Percentiles rank a stretch among this genome's conserved stretches.
Conservation (phyloP, 2,888 invertebrate genomes). For the Sericinus montela region DNA sequence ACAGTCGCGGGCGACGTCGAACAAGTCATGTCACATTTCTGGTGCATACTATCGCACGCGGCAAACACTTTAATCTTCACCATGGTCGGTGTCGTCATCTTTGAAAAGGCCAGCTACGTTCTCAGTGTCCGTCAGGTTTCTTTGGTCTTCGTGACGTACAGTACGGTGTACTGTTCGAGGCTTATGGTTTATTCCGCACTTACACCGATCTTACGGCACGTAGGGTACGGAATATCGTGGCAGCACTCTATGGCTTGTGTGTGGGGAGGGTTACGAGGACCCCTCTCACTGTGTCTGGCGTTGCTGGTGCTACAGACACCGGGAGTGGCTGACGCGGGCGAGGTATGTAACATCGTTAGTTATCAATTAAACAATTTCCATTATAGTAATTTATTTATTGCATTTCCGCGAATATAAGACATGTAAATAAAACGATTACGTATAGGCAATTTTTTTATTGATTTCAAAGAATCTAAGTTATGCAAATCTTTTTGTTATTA, state of each 20-base stretch:
- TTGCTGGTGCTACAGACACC: conserved; percentile 73
- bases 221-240: conserved; percentile 81
- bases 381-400: too few species aligned
- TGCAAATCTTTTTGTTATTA: too few species aligned
- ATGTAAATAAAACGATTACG: too few species aligned
- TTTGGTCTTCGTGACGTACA: conserved; percentile 63
- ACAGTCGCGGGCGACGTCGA: conserved; percentile 63
- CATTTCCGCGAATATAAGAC: too few species aligned
- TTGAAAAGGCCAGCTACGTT: conserved; percentile 68
- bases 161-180: conserved; percentile 66
- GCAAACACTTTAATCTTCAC: conserved; percentile 80
- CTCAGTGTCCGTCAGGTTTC: conserved; percentile 57
- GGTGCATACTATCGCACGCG: conserved; percentile 52
- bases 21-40: conserved; percentile 49
- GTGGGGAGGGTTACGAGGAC: conserved; percentile 82
- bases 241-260: conserved; percentile 77
- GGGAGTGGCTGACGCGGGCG: conserved; percentile 46
- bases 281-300: conserved; percentile 78
- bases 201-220: conserved; percentile 68
- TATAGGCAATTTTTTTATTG: too few species aligned
- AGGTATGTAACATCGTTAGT: conserved; percentile 34
- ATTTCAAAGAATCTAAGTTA: too few species aligned
- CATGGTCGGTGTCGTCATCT: conserved; percentile 80
- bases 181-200: conserved; percentile 68
- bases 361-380: too few species aligned